Conservation (phyloP, 2,888 invertebrate genomes). For the Eupithecia exiguata region DNA sequence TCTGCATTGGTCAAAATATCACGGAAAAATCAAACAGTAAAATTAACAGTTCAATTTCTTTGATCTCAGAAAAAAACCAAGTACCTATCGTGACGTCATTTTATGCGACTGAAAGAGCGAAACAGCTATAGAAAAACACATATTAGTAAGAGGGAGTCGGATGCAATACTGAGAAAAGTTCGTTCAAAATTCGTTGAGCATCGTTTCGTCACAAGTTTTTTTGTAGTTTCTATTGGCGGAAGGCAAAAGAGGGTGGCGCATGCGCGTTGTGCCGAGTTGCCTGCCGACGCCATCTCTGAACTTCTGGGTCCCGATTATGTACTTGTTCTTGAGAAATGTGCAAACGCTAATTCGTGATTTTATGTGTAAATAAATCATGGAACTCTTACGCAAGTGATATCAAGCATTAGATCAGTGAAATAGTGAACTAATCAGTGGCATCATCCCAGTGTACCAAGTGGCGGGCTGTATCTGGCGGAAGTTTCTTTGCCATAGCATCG, state of each 20-base stretch:
- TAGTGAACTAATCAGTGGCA: constrained; percentile 55
- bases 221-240: constrained; percentile 65
- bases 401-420: constrained; percentile 61
- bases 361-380: constrained; percentile 71
- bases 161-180: constrained; percentile 56
- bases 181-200: constrained; percentile 55
- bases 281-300: constrained; percentile 82
- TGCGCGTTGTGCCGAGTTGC: constrained; percentile 74
- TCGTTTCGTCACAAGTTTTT: constrained; percentile 64
- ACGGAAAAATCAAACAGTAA: neutral
- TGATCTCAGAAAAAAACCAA: neutral
- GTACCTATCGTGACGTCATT: neutral
- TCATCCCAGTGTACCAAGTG: constrained; percentile 59
- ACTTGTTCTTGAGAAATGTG: constrained; percentile 68
- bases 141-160: constrained; percentile 48
- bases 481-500: constrained; percentile 79
- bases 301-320: constrained; percentile 77
- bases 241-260: constrained; percentile 79
- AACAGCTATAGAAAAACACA: neutral
- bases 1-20: neutral
- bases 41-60: neutral
- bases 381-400: constrained; percentile 66
- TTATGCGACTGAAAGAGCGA: constrained; percentile 23
- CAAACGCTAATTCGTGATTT: constrained; percentile 64
- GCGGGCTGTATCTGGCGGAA: constrained; percentile 76